Base-by-base conservation (phyloP, 2,113 vertebrate species). In the Chitala chitala region DNA sequence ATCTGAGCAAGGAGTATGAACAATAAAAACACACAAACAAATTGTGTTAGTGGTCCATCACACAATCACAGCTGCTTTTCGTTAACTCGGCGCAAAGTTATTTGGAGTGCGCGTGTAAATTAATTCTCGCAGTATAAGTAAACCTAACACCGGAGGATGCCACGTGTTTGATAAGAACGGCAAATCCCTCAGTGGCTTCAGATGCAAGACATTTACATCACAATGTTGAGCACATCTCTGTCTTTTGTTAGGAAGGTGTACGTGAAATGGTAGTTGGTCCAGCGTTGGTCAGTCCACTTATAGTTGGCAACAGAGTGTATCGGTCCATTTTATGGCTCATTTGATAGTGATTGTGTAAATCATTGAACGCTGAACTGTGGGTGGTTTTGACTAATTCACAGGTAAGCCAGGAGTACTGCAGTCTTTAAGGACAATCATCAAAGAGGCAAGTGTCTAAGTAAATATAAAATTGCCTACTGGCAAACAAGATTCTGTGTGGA, bases 41-140 rank as follows among this genome's bases (percentile, higher is more conserved):
- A 77, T 77, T 63, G 77, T 44, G 38, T 86, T 84, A 83, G 86
- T 63, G 84, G 84, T 88, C 59, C 31, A 20, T 38, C 59, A 38
- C n/a, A 33, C 59, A 36, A 38, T 63, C 29, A 20, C 38, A 38
- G 15, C 7, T 20, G 33, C 38, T 63, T 63, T 63, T 63, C 59
- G 38, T 63, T 6, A 63, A 63, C 20, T 63, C 59, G 38, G 9
- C 20, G 33, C 59, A 63, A 8, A 36, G 31, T 36, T 63, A 36
- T 36, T 63, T 38, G 33, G 33, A 36, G 29, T 33, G 31, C 33
- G n/a, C 59, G n/a, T 63, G 59, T 12, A 17, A 63, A 38, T 63
- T 38, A 33, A 63, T 36, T 63, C 59, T 63, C 31, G 59, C 31
- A 24, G 33, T 29, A 63, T 63, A n/a, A 63, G n/a, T 63, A 63